Conservation (phyloP, 2,888 invertebrate species). For the Hoplodrina blanda region DNA sequence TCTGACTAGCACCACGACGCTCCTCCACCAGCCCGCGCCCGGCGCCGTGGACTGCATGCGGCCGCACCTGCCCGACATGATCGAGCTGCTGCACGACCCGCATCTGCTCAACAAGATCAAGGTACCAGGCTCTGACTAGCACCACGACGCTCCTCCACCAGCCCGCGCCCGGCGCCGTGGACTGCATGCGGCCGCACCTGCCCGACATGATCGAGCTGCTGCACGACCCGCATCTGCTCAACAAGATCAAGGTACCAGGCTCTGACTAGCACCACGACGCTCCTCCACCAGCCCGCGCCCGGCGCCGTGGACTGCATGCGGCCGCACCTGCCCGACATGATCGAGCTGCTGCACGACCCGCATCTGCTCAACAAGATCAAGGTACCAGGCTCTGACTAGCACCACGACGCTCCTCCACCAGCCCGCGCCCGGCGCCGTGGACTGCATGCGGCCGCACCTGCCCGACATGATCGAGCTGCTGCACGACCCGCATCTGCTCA, state of each 20-base stretch:
- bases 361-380: constrained; percentile 99
- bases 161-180: constrained; percentile 96
- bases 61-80: constrained; percentile 96
- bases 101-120: constrained; percentile 99
- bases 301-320: constrained; percentile 98
- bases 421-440: constrained; percentile 96
- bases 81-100: constrained; percentile 98
- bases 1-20: too few relatives aligned
- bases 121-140: constrained; percentile 85
- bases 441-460: constrained; percentile 97
- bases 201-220: constrained; percentile 98
- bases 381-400: constrained; percentile 85
- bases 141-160: too few relatives aligned
- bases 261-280: too few relatives aligned
- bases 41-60: constrained; percentile 98
- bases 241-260: constrained; percentile 96
- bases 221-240: constrained; percentile 98
- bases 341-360: constrained; percentile 98
- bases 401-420: too few relatives aligned
- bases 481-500: constrained; percentile 98
- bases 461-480: constrained; percentile 98
- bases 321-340: constrained; percentile 96
- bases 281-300: constrained; percentile 94
- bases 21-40: constrained; percentile 94
- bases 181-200: constrained; percentile 97